Evolutionary conservation across 2,797 vertebrate genomes (phyloP).

Genomic region (Peromyscus eremicus): DNA sequence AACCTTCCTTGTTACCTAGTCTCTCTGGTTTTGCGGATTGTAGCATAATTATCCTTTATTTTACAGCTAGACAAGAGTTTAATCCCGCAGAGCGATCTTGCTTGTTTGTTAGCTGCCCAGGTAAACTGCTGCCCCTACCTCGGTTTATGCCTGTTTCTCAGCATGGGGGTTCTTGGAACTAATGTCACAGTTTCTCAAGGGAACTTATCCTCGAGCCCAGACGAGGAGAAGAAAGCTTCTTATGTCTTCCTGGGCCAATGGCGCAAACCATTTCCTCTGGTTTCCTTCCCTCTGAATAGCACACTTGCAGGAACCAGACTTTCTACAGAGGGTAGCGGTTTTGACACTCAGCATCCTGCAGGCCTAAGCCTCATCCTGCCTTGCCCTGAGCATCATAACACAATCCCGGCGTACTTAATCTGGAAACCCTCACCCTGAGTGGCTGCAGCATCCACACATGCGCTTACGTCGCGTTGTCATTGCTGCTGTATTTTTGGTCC

Average conservation of each 20-base stretch:
- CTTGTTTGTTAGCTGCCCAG: background rate
- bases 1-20: background rate
- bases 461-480: background rate
- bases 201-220: background rate
- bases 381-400: background rate
- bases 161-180: background rate
- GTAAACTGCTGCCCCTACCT: background rate
- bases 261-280: background rate
- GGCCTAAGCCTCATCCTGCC: no score
- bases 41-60: background rate
- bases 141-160: background rate
- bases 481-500: background rate
- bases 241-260: background rate
- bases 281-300: background rate
- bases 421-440: background rate
- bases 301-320: background rate
- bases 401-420: background rate
- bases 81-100: background rate
- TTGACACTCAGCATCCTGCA: background rate
- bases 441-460: background rate
- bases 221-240: background rate
- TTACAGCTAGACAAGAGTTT: background rate
- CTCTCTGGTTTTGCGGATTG: background rate
- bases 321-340: background rate
- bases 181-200: conserved; percentile 1